Evolutionary conservation across 2,797 vertebrate species (phyloP).

Genomic region (Anniella stebbinsi): DNA sequence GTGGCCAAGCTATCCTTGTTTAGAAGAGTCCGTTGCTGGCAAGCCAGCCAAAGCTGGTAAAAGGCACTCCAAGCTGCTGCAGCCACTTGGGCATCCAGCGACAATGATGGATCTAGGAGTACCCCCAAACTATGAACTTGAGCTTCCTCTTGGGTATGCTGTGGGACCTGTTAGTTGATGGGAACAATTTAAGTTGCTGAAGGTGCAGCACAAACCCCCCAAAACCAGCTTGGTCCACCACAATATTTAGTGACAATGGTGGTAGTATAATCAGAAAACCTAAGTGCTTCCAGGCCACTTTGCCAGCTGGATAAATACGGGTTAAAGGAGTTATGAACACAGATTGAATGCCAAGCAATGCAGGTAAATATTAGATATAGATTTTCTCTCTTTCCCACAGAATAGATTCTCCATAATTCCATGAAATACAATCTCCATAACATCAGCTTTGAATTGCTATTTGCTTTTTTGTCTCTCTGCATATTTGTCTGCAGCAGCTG

Average conservation of each 20-base stretch:
- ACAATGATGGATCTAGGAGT: no score
- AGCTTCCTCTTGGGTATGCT: neutral
- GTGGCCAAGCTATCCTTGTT: no score
- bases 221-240: neutral
- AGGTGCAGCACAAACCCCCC: neutral
- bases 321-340: neutral
- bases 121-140: no score
- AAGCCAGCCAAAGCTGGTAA: no score
- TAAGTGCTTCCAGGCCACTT: neutral
- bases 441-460: constrained; percentile 54
- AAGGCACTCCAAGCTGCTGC: no score
- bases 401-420: constrained; percentile 16
- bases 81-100: no score
- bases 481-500: constrained; percentile 67
- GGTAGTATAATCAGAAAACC: neutral
- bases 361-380: neutral
- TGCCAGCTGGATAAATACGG: neutral
- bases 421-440: constrained; percentile 6
- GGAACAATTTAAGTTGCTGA: neutral
- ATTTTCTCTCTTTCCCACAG: neutral
- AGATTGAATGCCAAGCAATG: neutral
- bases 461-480: constrained; percentile 16
- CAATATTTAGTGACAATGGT: neutral
- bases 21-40: no score
- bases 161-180: neutral